Conservation (phyloP, 2,888 invertebrate genomes). For the Mythimna pallens region DNA sequence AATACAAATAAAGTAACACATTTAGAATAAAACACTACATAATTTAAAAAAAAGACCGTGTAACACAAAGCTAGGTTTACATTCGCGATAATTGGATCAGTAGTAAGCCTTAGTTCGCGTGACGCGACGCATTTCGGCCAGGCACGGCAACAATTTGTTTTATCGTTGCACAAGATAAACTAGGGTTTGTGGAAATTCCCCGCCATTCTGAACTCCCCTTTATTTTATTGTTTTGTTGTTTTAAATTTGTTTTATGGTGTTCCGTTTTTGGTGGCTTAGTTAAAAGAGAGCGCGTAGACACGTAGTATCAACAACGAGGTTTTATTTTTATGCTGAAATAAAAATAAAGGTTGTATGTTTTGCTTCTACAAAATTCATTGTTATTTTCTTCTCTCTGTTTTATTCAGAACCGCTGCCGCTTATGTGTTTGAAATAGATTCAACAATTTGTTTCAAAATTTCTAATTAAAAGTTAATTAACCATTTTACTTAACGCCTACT, state of each 20-base stretch:
- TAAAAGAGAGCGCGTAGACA: constrained; percentile 10
- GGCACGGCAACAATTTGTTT: constrained; percentile 80
- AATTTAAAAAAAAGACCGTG: constrained; percentile 9
- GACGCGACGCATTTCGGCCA: constrained; percentile 72
- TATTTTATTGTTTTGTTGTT: constrained; percentile 58
- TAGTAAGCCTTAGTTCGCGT: constrained; percentile 75
- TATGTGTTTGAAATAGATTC: background rate
- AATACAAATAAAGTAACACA: no score
- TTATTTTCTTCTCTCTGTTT: background rate
- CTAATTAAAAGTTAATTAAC: no score
- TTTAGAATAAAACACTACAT: constrained; percentile 9
- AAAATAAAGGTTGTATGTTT: background rate
- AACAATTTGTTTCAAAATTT: background rate
- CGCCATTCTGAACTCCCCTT: constrained; percentile 57
- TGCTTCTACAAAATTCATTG: background rate
- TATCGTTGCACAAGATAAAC: constrained; percentile 80
- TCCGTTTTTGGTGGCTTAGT: constrained; percentile 21
- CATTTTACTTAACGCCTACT: no score
- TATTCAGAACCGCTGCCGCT: background rate
- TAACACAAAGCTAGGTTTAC: constrained; percentile 53
- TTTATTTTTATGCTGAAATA: constrained; percentile 1
- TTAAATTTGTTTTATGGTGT: constrained; percentile 40
- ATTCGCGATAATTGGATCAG: constrained; percentile 67
- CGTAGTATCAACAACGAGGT: background rate
- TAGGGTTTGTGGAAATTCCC: constrained; percentile 75